phyloP scores from a whole-genome alignment of 2,888 invertebrate genomes.

The Philereme vetulata region DNA sequence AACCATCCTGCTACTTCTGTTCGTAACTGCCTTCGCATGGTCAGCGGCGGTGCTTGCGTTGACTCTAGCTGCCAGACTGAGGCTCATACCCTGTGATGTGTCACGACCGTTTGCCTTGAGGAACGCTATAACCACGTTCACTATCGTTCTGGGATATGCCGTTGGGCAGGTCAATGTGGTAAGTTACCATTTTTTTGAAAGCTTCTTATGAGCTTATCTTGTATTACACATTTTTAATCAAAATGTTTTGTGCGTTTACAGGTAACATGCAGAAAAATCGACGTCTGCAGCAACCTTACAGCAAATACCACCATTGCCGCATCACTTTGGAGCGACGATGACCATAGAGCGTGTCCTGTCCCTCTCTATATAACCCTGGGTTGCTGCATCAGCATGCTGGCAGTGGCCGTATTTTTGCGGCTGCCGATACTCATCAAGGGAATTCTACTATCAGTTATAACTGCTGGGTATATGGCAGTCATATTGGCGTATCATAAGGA shows the following conservation, averaged over 20 bases:
- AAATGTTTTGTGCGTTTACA: conserved; percentile 43
- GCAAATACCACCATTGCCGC: conserved; percentile 75
- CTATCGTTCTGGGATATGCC: conserved; percentile 93
- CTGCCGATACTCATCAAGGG: conserved; percentile 93
- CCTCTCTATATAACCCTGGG: conserved; percentile 95
- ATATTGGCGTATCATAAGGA: conserved; percentile 92
- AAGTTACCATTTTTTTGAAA: conserved; percentile 66
- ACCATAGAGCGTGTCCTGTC: conserved; percentile 91
- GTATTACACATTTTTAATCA: not conserved
- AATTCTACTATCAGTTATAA: conserved; percentile 89
- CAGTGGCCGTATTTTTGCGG: conserved; percentile 92
- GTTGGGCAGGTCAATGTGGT: conserved; percentile 97
- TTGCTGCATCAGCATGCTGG: conserved; percentile 92
- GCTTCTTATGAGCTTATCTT: not conserved
- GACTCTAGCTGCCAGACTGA: conserved; percentile 91
- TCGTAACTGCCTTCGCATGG: conserved; percentile 95
- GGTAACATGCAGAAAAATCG: conserved; percentile 75
- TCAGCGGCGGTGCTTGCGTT: conserved; percentile 93
- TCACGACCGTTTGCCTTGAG: conserved; percentile 92
- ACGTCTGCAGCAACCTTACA: conserved; percentile 70
- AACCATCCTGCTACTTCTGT: conserved; percentile 91
- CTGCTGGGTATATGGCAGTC: conserved; percentile 90
- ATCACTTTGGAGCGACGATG: conserved; percentile 73
- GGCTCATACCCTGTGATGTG: conserved; percentile 94
- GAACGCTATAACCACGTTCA: conserved; percentile 93